Percentiles rank a stretch among this genome's conserved stretches.
Conservation (phyloP, 2,888 invertebrate species). For the Synergus japonicus region DNA sequence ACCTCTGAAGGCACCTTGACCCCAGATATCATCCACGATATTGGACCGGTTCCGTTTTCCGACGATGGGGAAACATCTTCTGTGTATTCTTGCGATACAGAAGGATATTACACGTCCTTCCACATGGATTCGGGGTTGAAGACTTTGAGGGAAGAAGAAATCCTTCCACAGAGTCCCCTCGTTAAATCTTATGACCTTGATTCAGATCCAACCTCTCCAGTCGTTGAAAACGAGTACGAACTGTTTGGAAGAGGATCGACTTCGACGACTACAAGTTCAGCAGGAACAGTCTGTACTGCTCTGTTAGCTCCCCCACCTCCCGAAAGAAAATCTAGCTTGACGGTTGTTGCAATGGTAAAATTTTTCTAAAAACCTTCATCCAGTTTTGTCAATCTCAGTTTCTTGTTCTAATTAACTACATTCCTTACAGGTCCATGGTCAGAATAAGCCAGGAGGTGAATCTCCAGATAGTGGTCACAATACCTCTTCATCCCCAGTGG, state of each 20-base stretch:
- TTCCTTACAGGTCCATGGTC: slow-evolving; percentile 70
- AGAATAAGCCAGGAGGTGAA: slow-evolving; percentile 82
- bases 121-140: slow-evolving; percentile 96
- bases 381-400: not conserved
- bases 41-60: slow-evolving; percentile 78
- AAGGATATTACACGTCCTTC: slow-evolving; percentile 98
- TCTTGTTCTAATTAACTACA: not conserved
- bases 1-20: slow-evolving; percentile 92
- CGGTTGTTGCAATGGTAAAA: slow-evolving; percentile 74
- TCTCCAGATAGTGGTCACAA: slow-evolving; percentile 90
- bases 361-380: not conserved
- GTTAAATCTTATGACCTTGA: slow-evolving; percentile 81
- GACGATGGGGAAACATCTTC: slow-evolving; percentile 94
- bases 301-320: slow-evolving; percentile 89
- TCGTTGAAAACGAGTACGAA: slow-evolving; percentile 93
- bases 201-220: slow-evolving; percentile 84
- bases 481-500: slow-evolving; percentile 88
- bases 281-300: slow-evolving; percentile 93
- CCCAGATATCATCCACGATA: slow-evolving; percentile 89
- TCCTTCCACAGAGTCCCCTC: slow-evolving; percentile 85
- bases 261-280: slow-evolving; percentile 93
- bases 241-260: slow-evolving; percentile 94
- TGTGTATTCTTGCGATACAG: slow-evolving; percentile 96
- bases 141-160: slow-evolving; percentile 88
- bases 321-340: slow-evolving; percentile 87